Conservation (phyloP, 1,140 invertebrate species). For the Caenorhabditis inopinata region DNA sequence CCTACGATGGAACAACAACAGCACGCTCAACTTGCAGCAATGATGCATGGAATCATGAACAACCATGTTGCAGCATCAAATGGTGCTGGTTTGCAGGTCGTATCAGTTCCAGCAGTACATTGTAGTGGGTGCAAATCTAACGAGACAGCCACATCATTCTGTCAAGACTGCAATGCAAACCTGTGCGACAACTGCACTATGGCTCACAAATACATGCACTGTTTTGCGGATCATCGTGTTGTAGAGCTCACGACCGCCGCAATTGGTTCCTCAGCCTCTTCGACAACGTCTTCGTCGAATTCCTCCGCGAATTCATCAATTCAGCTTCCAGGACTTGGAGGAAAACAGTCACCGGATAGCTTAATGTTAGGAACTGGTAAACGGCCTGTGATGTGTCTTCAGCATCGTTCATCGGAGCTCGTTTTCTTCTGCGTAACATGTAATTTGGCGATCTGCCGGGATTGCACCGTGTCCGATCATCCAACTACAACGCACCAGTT, state of each 20-base stretch:
- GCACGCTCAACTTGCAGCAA: not conserved
- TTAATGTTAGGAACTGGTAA: not conserved
- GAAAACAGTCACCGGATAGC: not conserved
- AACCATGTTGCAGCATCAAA: not conserved
- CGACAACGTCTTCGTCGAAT: constrained; percentile 16
- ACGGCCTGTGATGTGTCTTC: constrained; percentile 45
- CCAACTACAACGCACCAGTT: constrained; percentile 81
- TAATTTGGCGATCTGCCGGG: constrained; percentile 84
- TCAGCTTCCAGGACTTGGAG: not conserved
- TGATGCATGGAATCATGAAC: not conserved
- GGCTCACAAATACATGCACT: constrained; percentile 97
- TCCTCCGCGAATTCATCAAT: not conserved
- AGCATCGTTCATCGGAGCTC: constrained; percentile 81
- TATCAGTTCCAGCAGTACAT: not conserved
- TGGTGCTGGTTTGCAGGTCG: not conserved
- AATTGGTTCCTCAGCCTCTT: constrained; percentile 1
- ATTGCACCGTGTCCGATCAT: constrained; percentile 86
- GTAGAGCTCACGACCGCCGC: constrained; percentile 48
- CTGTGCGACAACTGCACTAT: constrained; percentile 93
- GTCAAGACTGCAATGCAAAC: constrained; percentile 83
- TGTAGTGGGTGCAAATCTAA: constrained; percentile 15
- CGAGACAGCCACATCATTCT: constrained; percentile 21
- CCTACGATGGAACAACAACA: constrained; percentile 66
- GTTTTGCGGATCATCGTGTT: constrained; percentile 86
- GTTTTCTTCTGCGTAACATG: constrained; percentile 90